Base-by-base conservation (phyloP, 1,140 invertebrate genomes). In the Stenopsyche tienmushanensis region DNA sequence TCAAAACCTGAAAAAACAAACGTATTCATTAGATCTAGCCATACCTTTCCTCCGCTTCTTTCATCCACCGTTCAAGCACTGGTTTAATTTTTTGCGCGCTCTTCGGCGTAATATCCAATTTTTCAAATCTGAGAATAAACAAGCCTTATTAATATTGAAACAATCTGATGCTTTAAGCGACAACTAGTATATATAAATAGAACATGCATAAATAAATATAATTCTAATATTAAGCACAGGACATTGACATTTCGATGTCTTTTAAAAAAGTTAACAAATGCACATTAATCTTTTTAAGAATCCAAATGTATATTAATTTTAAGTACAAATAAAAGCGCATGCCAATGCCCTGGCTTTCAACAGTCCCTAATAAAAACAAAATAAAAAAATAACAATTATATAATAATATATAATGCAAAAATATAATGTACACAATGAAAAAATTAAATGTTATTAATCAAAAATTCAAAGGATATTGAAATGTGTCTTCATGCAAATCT, bases 81-180 rank as follows among this genome's bases (percentile, higher is more conserved):
- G 96, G 96, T 82, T 97, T 98, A 75, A 98, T 98, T 87, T 98
- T 98, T 84, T 97, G 93, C 70, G 96, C 96, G 86, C 95, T 97
- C 85, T 98, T 97, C 77, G 96, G 96, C 75, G 96, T 98, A 74
- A 98, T 98, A 84, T 99, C 96, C 80, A 99, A 85, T 85, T 98
- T 99, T 84, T 98, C 96, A 88, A 98, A 98, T 90, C 96, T 98
- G 80, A 77, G 80, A 47, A 66, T 64, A 59, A 47, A 60, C 41
- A 64, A 34, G 21, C 18, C 21, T n/a, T n/a, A n/a, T n/a, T n/a
- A n/a, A n/a, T n/a, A n/a, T n/a, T n/a, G n/a, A n/a, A n/a, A n/a
- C n/a, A n/a, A n/a, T n/a, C n/a, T n/a, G n/a, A n/a, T n/a, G n/a
- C n/a, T n/a, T n/a, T n/a, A n/a, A n/a, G n/a, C n/a, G n/a, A n/a